These are phyloP conservation scores for Brassicogethes aeneus DNA, from an alignment of 2,888 invertebrate species.

Conservation along the genomic window DNA sequence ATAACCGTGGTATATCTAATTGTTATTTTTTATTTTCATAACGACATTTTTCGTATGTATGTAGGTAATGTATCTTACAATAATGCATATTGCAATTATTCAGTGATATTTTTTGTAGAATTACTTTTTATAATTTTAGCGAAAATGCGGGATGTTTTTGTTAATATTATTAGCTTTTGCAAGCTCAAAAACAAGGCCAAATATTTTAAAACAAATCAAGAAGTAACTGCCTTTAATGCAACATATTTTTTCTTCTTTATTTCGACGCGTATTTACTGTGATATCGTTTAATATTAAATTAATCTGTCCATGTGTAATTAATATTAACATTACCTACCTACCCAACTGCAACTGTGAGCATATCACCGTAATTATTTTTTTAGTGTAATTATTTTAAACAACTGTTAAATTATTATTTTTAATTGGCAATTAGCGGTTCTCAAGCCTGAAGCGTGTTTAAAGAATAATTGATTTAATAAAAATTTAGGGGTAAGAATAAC, in stretches of 20 bases:
- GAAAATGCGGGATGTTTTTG: background rate
- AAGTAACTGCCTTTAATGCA: background rate
- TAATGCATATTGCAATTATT: conserved; percentile 2
- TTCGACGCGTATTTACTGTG: conserved; percentile 13
- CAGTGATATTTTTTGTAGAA: background rate
- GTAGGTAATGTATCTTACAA: conserved; percentile 17
- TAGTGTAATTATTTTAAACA: conserved; percentile 8
- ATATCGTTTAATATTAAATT: conserved; percentile 11
- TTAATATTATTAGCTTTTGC: conserved; percentile 4
- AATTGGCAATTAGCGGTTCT: too few relatives aligned
- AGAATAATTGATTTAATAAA: conserved; percentile 15
- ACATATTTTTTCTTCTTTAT: conserved; percentile 1
- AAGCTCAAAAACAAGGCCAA: conserved; percentile 4
- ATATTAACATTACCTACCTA: conserved; percentile 18
- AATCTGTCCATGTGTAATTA: conserved; percentile 3
- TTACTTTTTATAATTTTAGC: background rate
- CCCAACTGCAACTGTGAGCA: conserved; percentile 4
- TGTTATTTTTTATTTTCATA: conserved; percentile 1
- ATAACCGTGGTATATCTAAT: background rate
- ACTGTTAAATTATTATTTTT: conserved; percentile 10
- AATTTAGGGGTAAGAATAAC: conserved; percentile 15
- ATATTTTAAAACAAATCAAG: too few relatives aligned
- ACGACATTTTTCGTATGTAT: conserved; percentile 13
- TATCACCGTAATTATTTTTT: conserved; percentile 3
- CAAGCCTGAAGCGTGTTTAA: too few relatives aligned